Evolutionary conservation across 1,140 invertebrate genomes (phyloP).

Genomic region (Drosophila novamexicana): DNA sequence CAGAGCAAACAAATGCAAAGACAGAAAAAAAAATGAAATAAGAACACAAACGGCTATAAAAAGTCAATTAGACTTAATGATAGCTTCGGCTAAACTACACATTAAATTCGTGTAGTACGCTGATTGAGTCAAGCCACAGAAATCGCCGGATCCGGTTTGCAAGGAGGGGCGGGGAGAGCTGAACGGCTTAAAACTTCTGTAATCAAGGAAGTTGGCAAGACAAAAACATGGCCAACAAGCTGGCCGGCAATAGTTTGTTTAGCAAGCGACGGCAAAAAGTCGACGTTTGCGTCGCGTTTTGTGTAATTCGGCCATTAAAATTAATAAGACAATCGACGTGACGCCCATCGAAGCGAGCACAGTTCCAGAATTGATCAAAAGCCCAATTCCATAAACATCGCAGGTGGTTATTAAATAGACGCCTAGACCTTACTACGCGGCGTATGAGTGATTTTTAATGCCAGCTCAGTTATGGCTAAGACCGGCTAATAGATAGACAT

Average conservation of each 20-base stretch:
- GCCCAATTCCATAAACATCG: conserved; percentile 41
- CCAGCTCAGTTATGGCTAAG: conserved; percentile 15
- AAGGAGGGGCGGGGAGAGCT: neutral
- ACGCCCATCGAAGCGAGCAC: conserved; percentile 36
- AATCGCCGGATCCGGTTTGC: conserved; percentile 57
- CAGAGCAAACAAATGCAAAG: conserved; percentile 29
- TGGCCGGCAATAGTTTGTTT: conserved; percentile 16
- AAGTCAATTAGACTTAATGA: conserved; percentile 80
- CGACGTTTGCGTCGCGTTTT: conserved; percentile 12
- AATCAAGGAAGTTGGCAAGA: conserved; percentile 51
- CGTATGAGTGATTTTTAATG: conserved; percentile 54
- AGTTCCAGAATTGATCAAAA: conserved; percentile 43
- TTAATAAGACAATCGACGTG: conserved; percentile 68
- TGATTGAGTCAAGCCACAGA: conserved; percentile 33
- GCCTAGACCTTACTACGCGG: conserved; percentile 45
- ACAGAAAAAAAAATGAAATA: conserved; percentile 32
- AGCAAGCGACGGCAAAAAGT: conserved; percentile 22
- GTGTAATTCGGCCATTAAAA: conserved; percentile 71
- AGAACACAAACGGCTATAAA: conserved; percentile 65
- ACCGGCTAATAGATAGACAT: conserved; percentile 39
- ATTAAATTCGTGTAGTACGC: conserved; percentile 65
- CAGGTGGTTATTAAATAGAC: conserved; percentile 54
- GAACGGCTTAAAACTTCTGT: conserved; percentile 20
- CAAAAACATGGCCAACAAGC: conserved; percentile 16
- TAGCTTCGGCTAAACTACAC: conserved; percentile 67